phyloP scores from a whole-genome alignment of 2,113 vertebrate species.

The Jacana jacana region DNA sequence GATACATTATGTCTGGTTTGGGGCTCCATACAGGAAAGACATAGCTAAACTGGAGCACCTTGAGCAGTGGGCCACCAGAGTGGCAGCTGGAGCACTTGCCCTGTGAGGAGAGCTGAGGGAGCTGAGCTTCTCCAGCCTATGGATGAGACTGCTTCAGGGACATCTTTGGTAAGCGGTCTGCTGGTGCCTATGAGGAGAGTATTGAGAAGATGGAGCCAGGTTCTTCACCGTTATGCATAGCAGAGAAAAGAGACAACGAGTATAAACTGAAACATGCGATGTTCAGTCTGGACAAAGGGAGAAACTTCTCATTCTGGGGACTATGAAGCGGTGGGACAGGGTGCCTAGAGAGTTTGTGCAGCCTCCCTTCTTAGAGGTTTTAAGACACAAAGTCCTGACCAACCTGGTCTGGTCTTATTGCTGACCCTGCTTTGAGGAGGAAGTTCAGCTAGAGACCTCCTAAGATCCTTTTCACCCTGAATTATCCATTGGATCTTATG shows the following conservation, averaged over 20 bases:
- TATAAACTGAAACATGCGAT: background rate
- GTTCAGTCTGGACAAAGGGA: background rate
- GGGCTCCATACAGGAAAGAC: background rate
- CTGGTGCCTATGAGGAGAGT: background rate
- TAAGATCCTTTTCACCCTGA: background rate
- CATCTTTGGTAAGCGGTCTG: background rate
- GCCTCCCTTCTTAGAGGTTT: background rate
- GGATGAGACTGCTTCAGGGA: background rate
- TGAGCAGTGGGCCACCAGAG: background rate
- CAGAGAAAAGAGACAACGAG: background rate
- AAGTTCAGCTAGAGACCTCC: background rate
- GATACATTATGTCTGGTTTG: background rate
- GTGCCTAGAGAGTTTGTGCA: background rate
- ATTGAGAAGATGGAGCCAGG: background rate
- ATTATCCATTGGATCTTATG: background rate
- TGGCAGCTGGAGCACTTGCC: background rate
- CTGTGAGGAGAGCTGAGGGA: background rate
- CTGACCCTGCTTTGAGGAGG: background rate
- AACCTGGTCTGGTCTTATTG: background rate
- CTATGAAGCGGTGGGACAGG: background rate
- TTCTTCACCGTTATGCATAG: background rate
- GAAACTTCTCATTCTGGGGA: background rate
- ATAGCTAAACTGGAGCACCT: background rate
- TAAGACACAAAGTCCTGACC: background rate
- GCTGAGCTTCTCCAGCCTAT: background rate